These are phyloP conservation scores for Hemicrepidius hirtus DNA, from an alignment of 2,888 invertebrate species.

Conservation along the genomic window DNA sequence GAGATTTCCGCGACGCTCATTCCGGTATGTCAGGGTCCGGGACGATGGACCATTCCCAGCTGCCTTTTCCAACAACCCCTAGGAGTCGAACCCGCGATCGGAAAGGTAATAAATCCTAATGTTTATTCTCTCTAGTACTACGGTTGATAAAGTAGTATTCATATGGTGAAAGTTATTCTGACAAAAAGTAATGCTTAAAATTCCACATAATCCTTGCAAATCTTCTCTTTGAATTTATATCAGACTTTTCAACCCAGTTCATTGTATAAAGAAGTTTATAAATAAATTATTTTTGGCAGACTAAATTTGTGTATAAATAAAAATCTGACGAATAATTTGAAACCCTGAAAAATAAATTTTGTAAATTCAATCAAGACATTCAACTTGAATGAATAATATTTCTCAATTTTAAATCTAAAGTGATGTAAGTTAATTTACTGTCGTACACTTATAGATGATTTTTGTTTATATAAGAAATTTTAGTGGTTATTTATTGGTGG, in stretches of 20 bases:
- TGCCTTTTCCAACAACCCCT: conserved; percentile 77
- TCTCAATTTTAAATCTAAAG: background rate
- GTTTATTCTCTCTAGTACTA: conserved; percentile 1
- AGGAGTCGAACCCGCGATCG: conserved; percentile 76
- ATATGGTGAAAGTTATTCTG: background rate
- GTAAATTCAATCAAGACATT: no score
- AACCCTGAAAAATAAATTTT: no score
- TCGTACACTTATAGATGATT: conserved; percentile 2
- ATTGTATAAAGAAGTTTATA: background rate
- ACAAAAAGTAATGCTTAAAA: conserved; percentile 19
- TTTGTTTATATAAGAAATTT: conserved; percentile 39
- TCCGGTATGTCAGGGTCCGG: conserved; percentile 77
- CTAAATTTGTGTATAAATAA: conserved; percentile 16
- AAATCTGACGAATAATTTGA: background rate
- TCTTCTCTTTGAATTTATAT: conserved; percentile 29
- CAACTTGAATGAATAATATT: no score
- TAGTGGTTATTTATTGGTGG: conserved; percentile 44
- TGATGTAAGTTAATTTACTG: background rate
- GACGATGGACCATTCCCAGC: conserved; percentile 79
- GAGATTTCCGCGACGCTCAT: conserved; percentile 90
- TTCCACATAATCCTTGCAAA: conserved; percentile 30
- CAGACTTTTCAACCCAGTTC: conserved; percentile 8
- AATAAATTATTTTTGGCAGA: conserved; percentile 18
- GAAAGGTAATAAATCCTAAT: conserved; percentile 74
- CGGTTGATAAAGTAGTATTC: background rate